Conservation (phyloP, 2,888 invertebrate species). For the Ornithoptera alexandrae region DNA sequence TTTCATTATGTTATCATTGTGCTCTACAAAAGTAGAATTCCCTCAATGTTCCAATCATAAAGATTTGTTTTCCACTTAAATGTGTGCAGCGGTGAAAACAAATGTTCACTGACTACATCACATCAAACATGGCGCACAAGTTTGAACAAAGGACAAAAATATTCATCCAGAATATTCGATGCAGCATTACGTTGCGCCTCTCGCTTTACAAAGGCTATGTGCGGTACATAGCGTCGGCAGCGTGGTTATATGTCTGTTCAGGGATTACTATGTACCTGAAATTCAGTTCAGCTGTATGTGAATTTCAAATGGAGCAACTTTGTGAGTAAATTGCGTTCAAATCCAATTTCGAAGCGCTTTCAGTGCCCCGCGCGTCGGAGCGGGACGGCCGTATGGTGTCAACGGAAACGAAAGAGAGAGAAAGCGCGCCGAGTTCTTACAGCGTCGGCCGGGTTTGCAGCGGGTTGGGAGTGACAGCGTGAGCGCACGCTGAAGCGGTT, state of each 20-base stretch:
- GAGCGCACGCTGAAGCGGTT: constrained; percentile 11
- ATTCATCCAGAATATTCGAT: too few species aligned
- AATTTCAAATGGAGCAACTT: constrained; percentile 27
- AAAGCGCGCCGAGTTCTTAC: constrained; percentile 35
- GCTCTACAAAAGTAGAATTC: too few species aligned
- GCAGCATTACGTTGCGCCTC: background rate
- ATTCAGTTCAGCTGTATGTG: constrained; percentile 12
- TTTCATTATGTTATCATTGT: too few species aligned
- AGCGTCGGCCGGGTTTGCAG: constrained; percentile 39
- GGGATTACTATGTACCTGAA: constrained; percentile 10
- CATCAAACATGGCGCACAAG: too few species aligned
- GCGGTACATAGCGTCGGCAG: background rate
- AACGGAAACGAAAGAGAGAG: constrained; percentile 18
- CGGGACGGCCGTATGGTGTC: constrained; percentile 25
- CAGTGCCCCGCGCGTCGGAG: constrained; percentile 37
- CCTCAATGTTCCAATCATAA: too few species aligned
- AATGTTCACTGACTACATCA: too few species aligned
- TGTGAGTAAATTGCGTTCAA: constrained; percentile 31
- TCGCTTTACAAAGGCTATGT: background rate
- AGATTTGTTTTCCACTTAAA: too few species aligned
- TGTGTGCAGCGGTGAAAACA: too few species aligned
- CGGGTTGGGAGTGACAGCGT: constrained; percentile 33
- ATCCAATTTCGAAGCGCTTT: constrained; percentile 44
- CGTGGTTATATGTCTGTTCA: background rate
- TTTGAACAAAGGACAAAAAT: too few species aligned